A percentile compares a stretch with the other conserved stretches of the same genome.
Evolutionary conservation across 2,113 vertebrate genomes (phyloP).

Genomic region (Ginglymostoma cirratum): DNA sequence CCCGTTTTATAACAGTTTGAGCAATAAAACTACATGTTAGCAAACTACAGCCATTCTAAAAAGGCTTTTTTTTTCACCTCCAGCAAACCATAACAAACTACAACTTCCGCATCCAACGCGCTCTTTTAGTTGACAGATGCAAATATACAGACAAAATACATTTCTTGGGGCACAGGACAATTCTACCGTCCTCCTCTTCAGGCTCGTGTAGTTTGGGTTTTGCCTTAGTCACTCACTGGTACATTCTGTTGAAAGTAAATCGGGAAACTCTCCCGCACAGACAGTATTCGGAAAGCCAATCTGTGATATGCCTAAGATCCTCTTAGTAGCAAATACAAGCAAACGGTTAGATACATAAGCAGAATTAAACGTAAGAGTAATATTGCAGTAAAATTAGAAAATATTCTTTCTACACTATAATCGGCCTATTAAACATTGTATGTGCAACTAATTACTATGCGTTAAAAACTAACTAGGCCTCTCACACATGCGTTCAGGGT

Average conservation of each 20-base stretch:
- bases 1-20: constrained; percentile 26
- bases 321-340: constrained; percentile 20
- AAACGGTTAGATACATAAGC: background rate
- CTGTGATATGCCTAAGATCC: constrained; percentile 9
- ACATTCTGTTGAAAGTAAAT: background rate
- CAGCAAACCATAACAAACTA: background rate
- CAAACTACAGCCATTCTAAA: constrained; percentile 21
- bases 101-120: constrained; percentile 27
- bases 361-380: background rate
- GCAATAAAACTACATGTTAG: constrained; percentile 31
- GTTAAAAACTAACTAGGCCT: constrained; percentile 15
- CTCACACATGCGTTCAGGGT: background rate
- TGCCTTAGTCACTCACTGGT: background rate
- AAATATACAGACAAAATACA: background rate
- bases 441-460: background rate
- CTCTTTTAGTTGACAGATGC: constrained; percentile 13
- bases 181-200: background rate
- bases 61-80: background rate
- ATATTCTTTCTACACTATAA: background rate
- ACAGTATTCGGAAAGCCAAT: background rate
- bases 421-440: constrained; percentile 8
- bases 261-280: constrained; percentile 11
- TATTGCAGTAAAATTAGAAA: background rate
- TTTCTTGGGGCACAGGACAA: background rate
- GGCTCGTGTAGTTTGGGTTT: background rate